Evolutionary conservation across 1,140 invertebrate genomes (phyloP), one percentile per base, ranked within the genome.

Genomic region (Gryon sp.): DNA sequence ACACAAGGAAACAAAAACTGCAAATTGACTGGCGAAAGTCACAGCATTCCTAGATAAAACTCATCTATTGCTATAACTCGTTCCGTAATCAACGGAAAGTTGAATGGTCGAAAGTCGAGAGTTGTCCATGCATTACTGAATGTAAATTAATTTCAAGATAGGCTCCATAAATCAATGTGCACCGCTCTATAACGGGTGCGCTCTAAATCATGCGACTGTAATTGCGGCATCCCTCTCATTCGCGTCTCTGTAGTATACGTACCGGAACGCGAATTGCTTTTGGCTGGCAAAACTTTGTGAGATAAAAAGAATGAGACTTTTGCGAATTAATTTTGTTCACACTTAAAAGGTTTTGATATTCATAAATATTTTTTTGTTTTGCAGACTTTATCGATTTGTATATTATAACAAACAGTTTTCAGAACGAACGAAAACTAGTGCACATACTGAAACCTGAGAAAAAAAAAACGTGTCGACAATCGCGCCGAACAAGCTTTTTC

Each of bases 121-220:
- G 75, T 84, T 80, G 79, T 82, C 82, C 80, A 80, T 80, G 80
- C 63, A 81, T 84, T 82, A 81, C 80, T 66, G 79, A 73, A 80
- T 85, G 81, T 60, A 79, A 83, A 85, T 84, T 85, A 85, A 84
- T 84, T 82, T 83, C 82, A 72, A 76, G 59, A 77, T 70, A 65
- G 59, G 55, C 52, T 7, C 38, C 72, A 69, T 85, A 84, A 85
- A 84, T 84, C 82, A 85, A 79, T 75, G 62, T 55, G 73, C 72
- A 59, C 36, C 63, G 68, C 74, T 81, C 80, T 83, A 82, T 83
- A 85, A 81, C 81, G 82, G 78, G 73, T 78, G 81, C 59, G 65
- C 79, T 68, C 82, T 85, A 85, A 85, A 85, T 85, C 82, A 85
- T 73, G 16, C 19, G 36, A 22, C 50, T 43, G 78, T 85, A 84